These are phyloP conservation scores for Hyalella azteca DNA, from an alignment of 2,888 invertebrate genomes.

Conservation along the genomic window DNA sequence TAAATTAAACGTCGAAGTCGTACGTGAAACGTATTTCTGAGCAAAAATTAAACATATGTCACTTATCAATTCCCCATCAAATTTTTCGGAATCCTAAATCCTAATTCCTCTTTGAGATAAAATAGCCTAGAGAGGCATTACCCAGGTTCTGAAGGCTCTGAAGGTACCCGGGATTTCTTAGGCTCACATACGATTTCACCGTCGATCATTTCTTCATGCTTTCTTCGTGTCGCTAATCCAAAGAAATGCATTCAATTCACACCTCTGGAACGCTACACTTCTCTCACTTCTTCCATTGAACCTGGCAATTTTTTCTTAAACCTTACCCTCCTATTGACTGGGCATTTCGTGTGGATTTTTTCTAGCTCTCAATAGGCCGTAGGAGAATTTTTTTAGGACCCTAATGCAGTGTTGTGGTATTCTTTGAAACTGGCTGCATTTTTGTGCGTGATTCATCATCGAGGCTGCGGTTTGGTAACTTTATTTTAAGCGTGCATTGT, in stretches of 20 bases:
- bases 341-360: background rate
- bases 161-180: too few species aligned
- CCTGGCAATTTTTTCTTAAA: background rate
- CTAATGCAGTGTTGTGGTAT: background rate
- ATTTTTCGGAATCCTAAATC: too few species aligned
- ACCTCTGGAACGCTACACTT: background rate
- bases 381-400: background rate
- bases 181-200: too few species aligned
- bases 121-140: too few species aligned
- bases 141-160: too few species aligned
- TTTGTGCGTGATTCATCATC: slow-evolving; percentile 6
- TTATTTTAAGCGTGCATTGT: background rate
- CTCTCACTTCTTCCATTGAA: background rate
- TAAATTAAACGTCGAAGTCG: too few species aligned
- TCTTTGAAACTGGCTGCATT: background rate
- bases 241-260: slow-evolving; percentile 8
- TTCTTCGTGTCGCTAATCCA: too few species aligned
- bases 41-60: too few species aligned
- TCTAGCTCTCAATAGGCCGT: background rate
- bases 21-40: too few species aligned
- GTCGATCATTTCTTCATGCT: too few species aligned
- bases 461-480: background rate
- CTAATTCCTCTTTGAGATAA: too few species aligned
- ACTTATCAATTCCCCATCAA: too few species aligned
- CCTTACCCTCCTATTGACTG: background rate